These are phyloP conservation scores for Scolopax rusticola DNA, from an alignment of 2,797 vertebrate species.

Conservation along the genomic window DNA sequence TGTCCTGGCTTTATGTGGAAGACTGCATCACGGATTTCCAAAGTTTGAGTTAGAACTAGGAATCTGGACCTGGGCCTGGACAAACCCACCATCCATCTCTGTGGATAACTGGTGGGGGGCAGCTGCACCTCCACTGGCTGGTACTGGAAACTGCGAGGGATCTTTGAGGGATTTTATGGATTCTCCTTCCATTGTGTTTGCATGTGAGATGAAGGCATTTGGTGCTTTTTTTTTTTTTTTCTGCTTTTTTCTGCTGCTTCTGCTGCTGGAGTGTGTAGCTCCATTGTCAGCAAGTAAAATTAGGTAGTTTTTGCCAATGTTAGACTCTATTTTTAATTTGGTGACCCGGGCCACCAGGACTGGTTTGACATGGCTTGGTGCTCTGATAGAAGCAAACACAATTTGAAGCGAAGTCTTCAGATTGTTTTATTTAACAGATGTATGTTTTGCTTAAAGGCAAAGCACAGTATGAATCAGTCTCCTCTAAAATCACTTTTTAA, in stretches of 20 bases:
- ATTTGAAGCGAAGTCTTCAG: background rate
- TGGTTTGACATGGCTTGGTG: background rate
- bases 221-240: background rate
- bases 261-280: background rate
- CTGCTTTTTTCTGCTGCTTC: too few relatives aligned
- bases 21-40: background rate
- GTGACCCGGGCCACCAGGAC: background rate
- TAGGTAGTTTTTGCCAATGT: background rate
- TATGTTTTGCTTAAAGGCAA: slow-evolving; percentile 30
- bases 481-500: background rate
- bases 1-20: accelerated
- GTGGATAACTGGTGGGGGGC: background rate
- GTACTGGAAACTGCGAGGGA: background rate
- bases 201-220: background rate
- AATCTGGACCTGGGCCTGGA: background rate
- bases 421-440: background rate
- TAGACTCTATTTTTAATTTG: background rate
- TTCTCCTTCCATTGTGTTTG: background rate
- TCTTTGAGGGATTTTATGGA: background rate
- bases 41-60: background rate
- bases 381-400: background rate
- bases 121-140: background rate
- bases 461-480: slow-evolving; percentile 16
- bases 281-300: background rate
- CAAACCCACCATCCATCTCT: background rate